A percentile compares a stretch with the other conserved stretches of the same genome.
phyloP scores from a whole-genome alignment of 2,797 vertebrate species.

The Loris lydekkerianus region DNA sequence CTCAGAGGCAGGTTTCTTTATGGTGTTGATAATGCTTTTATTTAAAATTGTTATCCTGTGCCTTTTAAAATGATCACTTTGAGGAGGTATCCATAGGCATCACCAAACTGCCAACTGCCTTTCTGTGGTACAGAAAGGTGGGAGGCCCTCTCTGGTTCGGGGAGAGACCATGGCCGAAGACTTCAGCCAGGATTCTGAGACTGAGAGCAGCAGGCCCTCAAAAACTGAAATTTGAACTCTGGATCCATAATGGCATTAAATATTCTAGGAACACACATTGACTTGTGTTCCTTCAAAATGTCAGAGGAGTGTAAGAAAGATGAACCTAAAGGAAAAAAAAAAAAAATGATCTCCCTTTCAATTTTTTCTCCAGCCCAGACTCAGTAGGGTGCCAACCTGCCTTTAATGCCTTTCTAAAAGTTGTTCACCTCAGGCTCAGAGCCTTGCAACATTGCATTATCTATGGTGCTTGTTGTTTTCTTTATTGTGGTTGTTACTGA shows the following conservation, averaged over 20 bases:
- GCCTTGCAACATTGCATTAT: fast-evolving
- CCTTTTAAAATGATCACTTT: constrained; percentile 1
- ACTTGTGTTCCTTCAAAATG: fast-evolving
- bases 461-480: no score
- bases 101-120: neutral
- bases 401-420: fast-evolving
- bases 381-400: fast-evolving
- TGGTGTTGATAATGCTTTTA: neutral
- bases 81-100: neutral
- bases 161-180: neutral
- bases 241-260: fast-evolving
- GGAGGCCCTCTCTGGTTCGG: neutral
- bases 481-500: no score
- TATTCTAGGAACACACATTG: no score
- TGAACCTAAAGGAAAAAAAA: no score
- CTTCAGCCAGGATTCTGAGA: neutral
- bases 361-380: no score
- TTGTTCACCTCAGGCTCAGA: neutral
- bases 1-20: neutral
- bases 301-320: neutral
- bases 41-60: neutral
- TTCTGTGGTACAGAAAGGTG: neutral
- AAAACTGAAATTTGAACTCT: neutral
- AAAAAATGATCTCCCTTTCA: fast-evolving
- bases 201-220: neutral